Base-by-base conservation (phyloP, 2,113 vertebrate genomes). In the Benitochromis conjunctus region DNA sequence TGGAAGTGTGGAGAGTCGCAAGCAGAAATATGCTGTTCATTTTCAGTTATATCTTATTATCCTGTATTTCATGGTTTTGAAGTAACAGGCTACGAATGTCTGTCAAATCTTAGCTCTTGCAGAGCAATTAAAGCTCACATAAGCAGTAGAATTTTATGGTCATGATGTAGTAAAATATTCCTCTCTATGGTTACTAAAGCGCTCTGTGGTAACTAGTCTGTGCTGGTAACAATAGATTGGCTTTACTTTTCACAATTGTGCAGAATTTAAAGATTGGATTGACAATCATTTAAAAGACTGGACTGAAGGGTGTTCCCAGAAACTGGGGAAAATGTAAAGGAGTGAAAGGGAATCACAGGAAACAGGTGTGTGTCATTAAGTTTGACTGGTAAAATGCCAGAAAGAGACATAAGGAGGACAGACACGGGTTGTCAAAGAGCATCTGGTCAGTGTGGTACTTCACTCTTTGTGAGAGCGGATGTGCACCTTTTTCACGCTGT, bases 261-360 rank as follows among this genome's bases (percentile, higher is more conserved):
- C 41, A 71, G 21, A 43, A 26, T 74, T 74, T 74, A 48, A 74
- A 74, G 66, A 74, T 11, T 74, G 43, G 2, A 48, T 6, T 74
- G 41, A 48, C 24, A 19, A 46, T 74, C 69, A 29, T 74, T 48
- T 74, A 48, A 48, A 4, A 48, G 43, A 48, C 69, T 2, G 36
- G 36, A 66, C 62, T 66, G 62, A 29, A 18, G 66, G 21, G 6
- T 46, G 41, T 46, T 48, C 48, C 41, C 21, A 48, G 66, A 46
- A 24, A 51, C 48, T 18, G 6, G 16, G 2, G 48, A 0, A 71
- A 48, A 0, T 41, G 11, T 29, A 10, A 29, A 66, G 21, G 0
- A 48, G 41, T 6, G 2, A 26, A 26, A 0, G 5, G 21, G 21
- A 11, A 18, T 48, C 26, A 71, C 14, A 46, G 41, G 14, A 29